Evolutionary conservation across 2,888 invertebrate genomes (phyloP), one percentile per base, ranked within the genome.

Genomic region (Coelinius sp.): DNA sequence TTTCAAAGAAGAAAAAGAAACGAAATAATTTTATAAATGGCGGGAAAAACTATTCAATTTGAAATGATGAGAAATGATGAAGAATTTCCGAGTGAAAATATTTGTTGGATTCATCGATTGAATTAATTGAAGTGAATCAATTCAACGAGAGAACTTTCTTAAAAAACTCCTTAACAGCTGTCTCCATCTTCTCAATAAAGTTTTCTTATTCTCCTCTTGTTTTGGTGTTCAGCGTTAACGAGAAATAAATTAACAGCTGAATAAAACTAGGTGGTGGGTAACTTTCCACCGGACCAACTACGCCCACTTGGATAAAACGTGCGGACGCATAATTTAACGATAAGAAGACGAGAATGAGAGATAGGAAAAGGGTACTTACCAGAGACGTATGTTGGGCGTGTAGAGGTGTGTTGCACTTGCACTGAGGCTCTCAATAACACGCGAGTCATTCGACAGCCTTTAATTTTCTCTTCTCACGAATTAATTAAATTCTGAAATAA

Each of bases 301-400:
- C 70, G 65, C 62, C 73, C 73, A 27, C 69, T 73, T 68, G 46
- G 76, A 77, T 79, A 77, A 76, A 79, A 75, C 73, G 67, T 74
- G 72, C 56, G 56, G 77, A 75, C 64, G 77, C 76, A 75, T 76
- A 76, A 64, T 75, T 80, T 79, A 70, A 77, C 71, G 77, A 80
- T 78, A 79, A 79, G 75, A 35, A 67, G 52, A 12, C 49, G 17
- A 49, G 38, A 38, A 41, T 41, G 41, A 56, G 65, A 31, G 67
- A 14, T 35, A 71, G 46, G 56, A 67, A 59, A 31, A 59, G 20
- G 17, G 59, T 31, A 59, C 53, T 63, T 67, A 49, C 49, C 35
- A 17, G 35, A 46, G 44, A 56, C 53, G 56, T 59, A 38, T 27
- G 56, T 56, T 65, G 44, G 59, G 64, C 46, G 56, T 24, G 22